phyloP scores from a whole-genome alignment of 2,113 vertebrate genomes.

The Callaeas wilsoni region DNA sequence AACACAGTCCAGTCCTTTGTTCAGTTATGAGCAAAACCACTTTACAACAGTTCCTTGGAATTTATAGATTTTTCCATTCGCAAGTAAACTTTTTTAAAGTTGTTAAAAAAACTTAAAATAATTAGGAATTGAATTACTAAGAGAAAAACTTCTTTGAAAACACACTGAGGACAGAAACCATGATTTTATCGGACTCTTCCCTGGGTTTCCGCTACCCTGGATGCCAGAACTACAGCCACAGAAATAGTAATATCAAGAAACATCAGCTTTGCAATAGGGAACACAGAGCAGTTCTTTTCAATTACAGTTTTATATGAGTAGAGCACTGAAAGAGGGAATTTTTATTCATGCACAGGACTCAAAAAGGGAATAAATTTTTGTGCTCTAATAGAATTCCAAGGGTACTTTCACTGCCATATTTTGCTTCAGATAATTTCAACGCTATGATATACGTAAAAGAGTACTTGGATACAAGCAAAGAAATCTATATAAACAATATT shows the following conservation, averaged over 20 bases:
- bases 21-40: constrained; percentile 23
- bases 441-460: background rate
- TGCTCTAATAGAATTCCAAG: background rate
- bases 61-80: constrained; percentile 57
- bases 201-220: background rate
- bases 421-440: background rate
- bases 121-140: constrained; percentile 18
- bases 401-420: background rate
- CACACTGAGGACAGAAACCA: background rate
- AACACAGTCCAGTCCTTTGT: constrained; percentile 10
- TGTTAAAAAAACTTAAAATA: background rate
- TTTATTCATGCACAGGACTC: background rate
- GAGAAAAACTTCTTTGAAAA: constrained; percentile 37
- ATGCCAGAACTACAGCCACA: constrained; percentile 8
- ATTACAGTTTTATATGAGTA: background rate
- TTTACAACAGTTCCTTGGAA: constrained; percentile 49
- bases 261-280: background rate
- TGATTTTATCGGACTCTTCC: background rate
- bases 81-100: constrained; percentile 32
- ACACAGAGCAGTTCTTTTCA: constrained; percentile 10
- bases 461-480: background rate
- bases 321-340: background rate
- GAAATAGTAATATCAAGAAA: constrained; percentile 29
- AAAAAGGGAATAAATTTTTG: background rate
- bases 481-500: background rate